Evolutionary conservation across 37 sponge, comb jelly and placozoan genomes (phyloP).

Genomic region (Ianthella basta): DNA sequence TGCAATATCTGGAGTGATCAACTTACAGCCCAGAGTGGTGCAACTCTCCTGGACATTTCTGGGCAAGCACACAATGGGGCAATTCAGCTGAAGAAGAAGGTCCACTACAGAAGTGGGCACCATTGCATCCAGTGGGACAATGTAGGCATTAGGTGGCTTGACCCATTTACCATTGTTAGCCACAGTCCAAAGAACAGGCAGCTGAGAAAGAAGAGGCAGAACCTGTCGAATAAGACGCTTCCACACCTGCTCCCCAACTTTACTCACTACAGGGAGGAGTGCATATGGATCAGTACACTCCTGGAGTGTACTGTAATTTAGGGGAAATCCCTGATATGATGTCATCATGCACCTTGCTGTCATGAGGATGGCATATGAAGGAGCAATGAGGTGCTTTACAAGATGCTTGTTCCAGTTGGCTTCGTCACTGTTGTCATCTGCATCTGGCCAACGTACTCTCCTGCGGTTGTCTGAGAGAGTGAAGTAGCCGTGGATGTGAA

Average conservation of each 20-base stretch:
- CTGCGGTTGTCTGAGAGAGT: slow-evolving; percentile 72
- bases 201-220: neutral
- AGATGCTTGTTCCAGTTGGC: slow-evolving; percentile 77
- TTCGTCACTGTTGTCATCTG: slow-evolving; percentile 71
- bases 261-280: slow-evolving; percentile 48
- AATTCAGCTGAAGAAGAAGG: slow-evolving; percentile 8
- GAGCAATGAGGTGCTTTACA: slow-evolving; percentile 41
- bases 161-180: slow-evolving; percentile 62
- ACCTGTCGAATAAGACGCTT: slow-evolving; percentile 34
- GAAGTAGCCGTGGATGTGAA: slow-evolving; percentile 87
- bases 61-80: slow-evolving; percentile 50
- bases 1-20: slow-evolving; percentile 34
- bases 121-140: neutral
- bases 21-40: neutral
- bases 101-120: slow-evolving; percentile 28
- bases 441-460: slow-evolving; percentile 78
- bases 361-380: slow-evolving; percentile 61
- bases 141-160: slow-evolving; percentile 36
- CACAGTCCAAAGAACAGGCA: slow-evolving; percentile 55
- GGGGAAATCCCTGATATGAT: slow-evolving; percentile 11
- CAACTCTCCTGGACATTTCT: neutral
- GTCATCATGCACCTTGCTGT: slow-evolving; percentile 29
- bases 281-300: slow-evolving; percentile 41
- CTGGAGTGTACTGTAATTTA: neutral
- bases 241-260: slow-evolving; percentile 46